These are phyloP conservation scores for Antrozous pallidus DNA, from an alignment of 2,797 vertebrate species.

Conservation along the genomic window DNA sequence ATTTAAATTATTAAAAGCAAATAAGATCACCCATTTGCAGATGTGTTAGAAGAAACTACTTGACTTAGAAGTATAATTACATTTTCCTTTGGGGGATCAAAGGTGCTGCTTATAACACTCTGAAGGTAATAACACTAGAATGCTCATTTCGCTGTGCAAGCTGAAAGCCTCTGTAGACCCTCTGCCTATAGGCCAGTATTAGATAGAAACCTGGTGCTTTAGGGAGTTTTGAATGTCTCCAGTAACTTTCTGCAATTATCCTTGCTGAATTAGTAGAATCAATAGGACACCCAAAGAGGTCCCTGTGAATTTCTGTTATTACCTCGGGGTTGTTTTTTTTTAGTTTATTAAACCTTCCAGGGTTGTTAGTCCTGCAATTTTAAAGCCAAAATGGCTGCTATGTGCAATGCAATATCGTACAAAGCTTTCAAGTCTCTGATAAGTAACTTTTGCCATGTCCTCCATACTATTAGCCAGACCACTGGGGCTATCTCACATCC, in stretches of 20 bases:
- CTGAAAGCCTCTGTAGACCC: slow-evolving; percentile 26
- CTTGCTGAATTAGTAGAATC: slow-evolving; percentile 69
- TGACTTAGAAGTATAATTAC: slow-evolving; percentile 14
- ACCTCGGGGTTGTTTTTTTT: not conserved
- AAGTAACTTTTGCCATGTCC: slow-evolving; percentile 41
- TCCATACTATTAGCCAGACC: slow-evolving; percentile 64
- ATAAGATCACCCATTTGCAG: not conserved
- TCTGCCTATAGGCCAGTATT: slow-evolving; percentile 43
- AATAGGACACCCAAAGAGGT: slow-evolving; percentile 62
- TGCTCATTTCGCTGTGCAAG: slow-evolving; percentile 36
- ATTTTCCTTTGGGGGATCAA: not conserved
- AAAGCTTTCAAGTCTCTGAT: slow-evolving; percentile 46
- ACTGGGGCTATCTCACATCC: slow-evolving; percentile 1
- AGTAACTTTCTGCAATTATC: slow-evolving; percentile 69
- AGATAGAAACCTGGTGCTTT: slow-evolving; percentile 55
- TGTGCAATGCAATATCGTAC: not conserved
- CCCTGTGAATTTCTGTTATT: slow-evolving; percentile 61
- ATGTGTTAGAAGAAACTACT: not conserved
- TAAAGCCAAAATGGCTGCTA: slow-evolving; percentile 52
- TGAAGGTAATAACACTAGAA: slow-evolving; percentile 6
- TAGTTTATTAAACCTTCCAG: slow-evolving; percentile 52
- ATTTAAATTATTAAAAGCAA: not conserved
- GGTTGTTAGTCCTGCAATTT: slow-evolving; percentile 54
- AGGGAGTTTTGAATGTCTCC: slow-evolving; percentile 60
- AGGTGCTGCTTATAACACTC: not conserved